These are phyloP conservation scores for Homarus gammarus DNA, from an alignment of 2,888 invertebrate species.

Conservation along the genomic window DNA sequence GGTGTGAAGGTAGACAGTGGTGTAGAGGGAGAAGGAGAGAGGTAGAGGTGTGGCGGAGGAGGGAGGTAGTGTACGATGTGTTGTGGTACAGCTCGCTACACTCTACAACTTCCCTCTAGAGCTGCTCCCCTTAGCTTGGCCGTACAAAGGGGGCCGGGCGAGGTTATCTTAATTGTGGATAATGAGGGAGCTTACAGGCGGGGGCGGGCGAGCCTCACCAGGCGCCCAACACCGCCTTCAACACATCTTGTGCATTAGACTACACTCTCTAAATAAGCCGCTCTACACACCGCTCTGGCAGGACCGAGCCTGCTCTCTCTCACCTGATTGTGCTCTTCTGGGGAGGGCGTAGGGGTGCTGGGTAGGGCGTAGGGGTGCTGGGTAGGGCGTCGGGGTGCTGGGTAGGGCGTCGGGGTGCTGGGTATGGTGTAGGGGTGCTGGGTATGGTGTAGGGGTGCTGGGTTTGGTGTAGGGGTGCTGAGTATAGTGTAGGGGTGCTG, in stretches of 20 bases:
- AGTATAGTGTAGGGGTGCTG: neutral
- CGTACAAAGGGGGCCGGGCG: constrained; percentile 25
- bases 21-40: neutral
- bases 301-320: constrained; percentile 28
- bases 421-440: neutral
- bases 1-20: too few species aligned
- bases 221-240: constrained; percentile 41
- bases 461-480: neutral
- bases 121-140: neutral
- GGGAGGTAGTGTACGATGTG: neutral
- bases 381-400: neutral
- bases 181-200: constrained; percentile 44
- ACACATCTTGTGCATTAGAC: constrained; percentile 62
- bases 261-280: neutral
- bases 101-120: neutral
- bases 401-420: neutral
- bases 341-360: neutral
- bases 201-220: constrained; percentile 19
- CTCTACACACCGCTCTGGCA: constrained; percentile 18
- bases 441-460: neutral
- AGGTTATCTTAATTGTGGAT: constrained; percentile 63
- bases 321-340: constrained; percentile 18
- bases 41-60: neutral
- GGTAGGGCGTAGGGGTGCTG: neutral
- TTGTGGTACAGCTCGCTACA: neutral